Evolutionary conservation across 2,888 invertebrate genomes (phyloP), one percentile per base, ranked within the genome.

Genomic region (Cryptops parisi): DNA sequence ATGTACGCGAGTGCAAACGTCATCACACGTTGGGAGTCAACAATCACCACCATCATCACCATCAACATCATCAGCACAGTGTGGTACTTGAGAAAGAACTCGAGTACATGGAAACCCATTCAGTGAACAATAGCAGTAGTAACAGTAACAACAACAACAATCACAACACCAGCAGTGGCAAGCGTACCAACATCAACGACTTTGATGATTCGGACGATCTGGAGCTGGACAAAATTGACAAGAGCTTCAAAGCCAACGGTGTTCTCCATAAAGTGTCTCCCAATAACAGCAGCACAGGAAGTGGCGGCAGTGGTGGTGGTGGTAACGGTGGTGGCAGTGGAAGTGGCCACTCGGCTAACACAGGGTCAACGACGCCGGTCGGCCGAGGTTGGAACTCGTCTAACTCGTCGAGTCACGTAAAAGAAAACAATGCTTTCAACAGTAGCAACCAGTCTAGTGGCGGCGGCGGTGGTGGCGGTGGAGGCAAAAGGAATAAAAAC

Each of bases 211-310:
- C 69, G 57, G 72, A 72, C 38, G 74, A 61, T 22, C 26, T 54
- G 1, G 55, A 73, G 53, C 72, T 71, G 61, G 73, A 72, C 56
- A 72, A 71, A 63, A 65, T 71, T 61, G 73, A 72, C 56, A 72
- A 71, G 63, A 65, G 67, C 40, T 60, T 63, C 22, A 72, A 71
- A 58, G 64, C 66, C 3, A 56, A 54, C 26, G 56, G 56, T 19
- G 47, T 54, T n/a, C 21, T 50, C 25, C 39, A 33, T 19, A 52
- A 45, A 33, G 25, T 43, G 46, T 21, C 44, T 22, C 5, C 25
- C 23, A 25, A 5, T 44, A 33, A 40, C 27, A 19, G 38, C 19
- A 33, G 33, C 33, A 33, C 9, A 6, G 15, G 33, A 6, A 33
- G 15, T 33, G 15, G 15, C 15, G 15, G 15, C 33, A 33, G 15